A percentile compares a stretch with the other conserved stretches of the same genome.
These are phyloP conservation scores for Petrocephalus sullivani DNA, from an alignment of 2,797 vertebrate genomes.

Conservation along the genomic window DNA sequence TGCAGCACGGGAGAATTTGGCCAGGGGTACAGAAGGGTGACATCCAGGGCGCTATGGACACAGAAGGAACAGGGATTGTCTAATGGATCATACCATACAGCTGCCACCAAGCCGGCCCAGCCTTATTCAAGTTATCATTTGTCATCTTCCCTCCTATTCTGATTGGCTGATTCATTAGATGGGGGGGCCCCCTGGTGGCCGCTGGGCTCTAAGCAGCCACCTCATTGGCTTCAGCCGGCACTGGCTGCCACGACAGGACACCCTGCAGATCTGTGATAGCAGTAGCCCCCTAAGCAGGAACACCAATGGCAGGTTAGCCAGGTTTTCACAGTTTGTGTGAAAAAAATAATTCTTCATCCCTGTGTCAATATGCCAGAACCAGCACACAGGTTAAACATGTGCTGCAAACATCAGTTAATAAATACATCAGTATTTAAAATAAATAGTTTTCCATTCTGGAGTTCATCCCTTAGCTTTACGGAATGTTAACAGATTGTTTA, in stretches of 20 bases:
- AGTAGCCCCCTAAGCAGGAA: neutral
- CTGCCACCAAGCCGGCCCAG: neutral
- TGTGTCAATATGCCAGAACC: neutral
- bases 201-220: neutral
- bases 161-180: too few relatives aligned
- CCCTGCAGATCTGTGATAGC: neutral
- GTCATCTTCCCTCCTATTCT: too few relatives aligned
- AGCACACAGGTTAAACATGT: neutral
- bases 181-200: neutral
- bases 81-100: neutral
- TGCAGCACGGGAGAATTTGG: neutral
- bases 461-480: neutral
- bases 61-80: neutral
- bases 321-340: neutral
- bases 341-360: neutral
- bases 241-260: neutral
- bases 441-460: neutral
- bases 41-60: slow-evolving; percentile 1
- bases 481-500: neutral
- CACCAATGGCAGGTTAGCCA: neutral
- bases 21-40: slow-evolving; percentile 35
- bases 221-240: neutral
- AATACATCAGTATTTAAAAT: neutral
- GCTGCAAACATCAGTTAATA: neutral
- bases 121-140: neutral